These are phyloP conservation scores for Drosophila mayaguana DNA, from an alignment of 2,888 invertebrate genomes.

Conservation along the genomic window DNA sequence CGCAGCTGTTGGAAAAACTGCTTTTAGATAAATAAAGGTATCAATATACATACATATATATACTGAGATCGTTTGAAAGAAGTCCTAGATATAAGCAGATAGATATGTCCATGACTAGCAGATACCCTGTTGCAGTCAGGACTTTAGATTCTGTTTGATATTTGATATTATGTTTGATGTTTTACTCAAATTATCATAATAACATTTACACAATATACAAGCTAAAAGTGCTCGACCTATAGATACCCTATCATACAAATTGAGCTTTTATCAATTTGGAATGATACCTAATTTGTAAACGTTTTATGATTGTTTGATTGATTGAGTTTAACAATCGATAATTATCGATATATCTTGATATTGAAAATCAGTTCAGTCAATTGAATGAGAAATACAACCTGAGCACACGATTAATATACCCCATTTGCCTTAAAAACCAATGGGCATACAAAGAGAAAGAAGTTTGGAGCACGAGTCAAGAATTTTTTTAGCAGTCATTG, in stretches of 20 bases:
- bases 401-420: background rate
- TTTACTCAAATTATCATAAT: no score
- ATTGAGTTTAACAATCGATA: background rate
- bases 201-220: background rate
- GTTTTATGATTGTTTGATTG: no score
- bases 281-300: no score
- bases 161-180: background rate
- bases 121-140: background rate
- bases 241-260: background rate
- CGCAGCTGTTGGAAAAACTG: background rate
- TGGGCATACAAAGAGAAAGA: constrained; percentile 2
- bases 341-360: background rate
- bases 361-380: background rate
- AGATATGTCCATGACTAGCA: background rate
- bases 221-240: background rate
- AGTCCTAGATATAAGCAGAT: no score
- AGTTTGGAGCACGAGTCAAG: constrained; percentile 11
- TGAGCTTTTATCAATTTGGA: no score
- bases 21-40: no score
- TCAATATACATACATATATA: no score
- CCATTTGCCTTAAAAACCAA: background rate
- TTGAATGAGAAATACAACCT: no score
- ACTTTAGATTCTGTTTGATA: background rate
- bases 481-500: constrained; percentile 9
- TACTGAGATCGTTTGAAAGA: no score